Evolutionary conservation across 2,888 invertebrate species (phyloP).

Genomic region (Andrena hattorfiana): DNA sequence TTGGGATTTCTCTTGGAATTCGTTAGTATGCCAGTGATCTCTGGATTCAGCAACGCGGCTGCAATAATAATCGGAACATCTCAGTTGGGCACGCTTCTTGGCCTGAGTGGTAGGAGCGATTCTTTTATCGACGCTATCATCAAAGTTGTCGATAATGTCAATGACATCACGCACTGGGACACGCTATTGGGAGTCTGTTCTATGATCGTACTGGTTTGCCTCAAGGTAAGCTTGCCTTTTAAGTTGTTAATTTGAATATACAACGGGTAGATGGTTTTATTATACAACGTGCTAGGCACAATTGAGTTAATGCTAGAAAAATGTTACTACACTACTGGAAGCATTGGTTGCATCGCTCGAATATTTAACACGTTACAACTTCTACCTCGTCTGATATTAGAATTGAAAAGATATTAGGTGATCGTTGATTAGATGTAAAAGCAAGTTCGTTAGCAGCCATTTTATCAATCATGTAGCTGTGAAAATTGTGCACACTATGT

Average conservation of each 20-base stretch:
- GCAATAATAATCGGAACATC: slow-evolving; percentile 87
- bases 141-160: slow-evolving; percentile 88
- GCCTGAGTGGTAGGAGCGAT: slow-evolving; percentile 83
- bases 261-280: too few relatives aligned
- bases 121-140: slow-evolving; percentile 84
- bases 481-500: too few relatives aligned
- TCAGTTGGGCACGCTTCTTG: slow-evolving; percentile 86
- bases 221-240: slow-evolving; percentile 86
- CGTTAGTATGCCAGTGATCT: slow-evolving; percentile 87
- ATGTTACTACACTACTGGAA: too few relatives aligned
- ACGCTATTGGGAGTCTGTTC: slow-evolving; percentile 89
- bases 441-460: too few relatives aligned
- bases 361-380: too few relatives aligned
- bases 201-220: slow-evolving; percentile 87
- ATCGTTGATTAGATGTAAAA: too few relatives aligned
- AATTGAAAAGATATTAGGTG: too few relatives aligned
- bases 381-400: too few relatives aligned
- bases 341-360: too few relatives aligned
- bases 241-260: neutral
- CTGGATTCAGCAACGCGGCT: slow-evolving; percentile 87
- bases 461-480: too few relatives aligned
- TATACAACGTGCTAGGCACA: too few relatives aligned
- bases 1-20: slow-evolving; percentile 87
- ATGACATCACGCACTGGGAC: slow-evolving; percentile 88
- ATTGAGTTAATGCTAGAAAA: too few relatives aligned